Conservation (phyloP, 2,888 invertebrate genomes). For the Lithophane semibrunnea region DNA sequence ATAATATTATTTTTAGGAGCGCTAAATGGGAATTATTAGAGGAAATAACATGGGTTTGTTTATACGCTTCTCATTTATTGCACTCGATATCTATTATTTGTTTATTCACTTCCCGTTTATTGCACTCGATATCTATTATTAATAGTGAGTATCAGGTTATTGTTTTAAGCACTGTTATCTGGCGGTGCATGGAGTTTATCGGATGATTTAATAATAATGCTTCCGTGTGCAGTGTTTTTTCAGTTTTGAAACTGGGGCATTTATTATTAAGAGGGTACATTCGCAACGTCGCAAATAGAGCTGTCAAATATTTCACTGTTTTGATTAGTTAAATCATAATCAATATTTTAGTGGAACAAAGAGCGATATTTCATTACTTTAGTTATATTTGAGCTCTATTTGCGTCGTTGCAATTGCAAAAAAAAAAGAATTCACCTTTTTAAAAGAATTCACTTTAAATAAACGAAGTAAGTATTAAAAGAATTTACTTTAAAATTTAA, state of each 20-base stretch:
- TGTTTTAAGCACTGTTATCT: conserved; percentile 25
- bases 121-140: conserved; percentile 8
- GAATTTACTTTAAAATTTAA: too few species aligned
- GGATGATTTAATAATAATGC: conserved; percentile 15
- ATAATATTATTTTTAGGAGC: neutral
- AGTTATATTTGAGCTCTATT: too few species aligned
- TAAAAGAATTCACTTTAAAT: too few species aligned
- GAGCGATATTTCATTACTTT: too few species aligned
- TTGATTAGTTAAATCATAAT: too few species aligned
- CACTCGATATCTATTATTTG: conserved; percentile 15
- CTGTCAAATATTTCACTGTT: too few species aligned
- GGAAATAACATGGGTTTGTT: neutral
- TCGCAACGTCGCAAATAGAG: too few species aligned
- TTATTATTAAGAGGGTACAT: neutral
- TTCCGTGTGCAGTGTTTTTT: neutral
- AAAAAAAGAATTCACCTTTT: too few species aligned
- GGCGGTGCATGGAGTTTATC: conserved; percentile 29
- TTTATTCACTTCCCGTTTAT: conserved; percentile 6
- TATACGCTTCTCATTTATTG: conserved; percentile 1
- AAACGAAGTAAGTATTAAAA: too few species aligned
- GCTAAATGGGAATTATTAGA: neutral
- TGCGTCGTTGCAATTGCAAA: too few species aligned
- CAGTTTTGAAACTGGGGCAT: conserved; percentile 1
- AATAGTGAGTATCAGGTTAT: conserved; percentile 8
- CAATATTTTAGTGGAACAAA: too few species aligned